Evolutionary conservation across 2,113 vertebrate genomes (phyloP), one percentile per base, ranked within the genome.

Genomic region (Dasyornis broadbenti): DNA sequence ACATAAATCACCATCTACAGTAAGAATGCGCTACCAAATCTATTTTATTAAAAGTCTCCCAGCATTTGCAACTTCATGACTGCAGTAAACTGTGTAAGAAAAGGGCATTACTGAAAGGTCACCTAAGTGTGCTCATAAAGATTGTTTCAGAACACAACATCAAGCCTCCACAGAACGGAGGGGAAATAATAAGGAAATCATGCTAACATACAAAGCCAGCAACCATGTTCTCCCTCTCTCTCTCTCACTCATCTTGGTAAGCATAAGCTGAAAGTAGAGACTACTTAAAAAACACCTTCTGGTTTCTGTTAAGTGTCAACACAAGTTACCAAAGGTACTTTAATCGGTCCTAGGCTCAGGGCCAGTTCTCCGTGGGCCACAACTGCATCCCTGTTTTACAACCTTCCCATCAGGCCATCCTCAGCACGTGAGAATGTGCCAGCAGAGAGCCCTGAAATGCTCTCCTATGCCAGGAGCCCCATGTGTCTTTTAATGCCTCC

Each of bases 1-100:
- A 77, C 93, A 95, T 94, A 91, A 98, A 94, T 97, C 80, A 94
- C 42, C 94, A 96, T 73, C 73, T 90, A 80, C 80, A 93, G 76
- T 39, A 76, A 95, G 91, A 97, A 92, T 70, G 54, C 68, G 87
- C 57, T 82, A 95, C 88, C 79, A 95, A 97, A 69, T 68, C 71
- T 54, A 45, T 95, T 96, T 96, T 92, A 95, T 69, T 92, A 92
- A 84, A 93, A 90, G 63, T 92, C 80, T 92, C 44, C 91, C 40
- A 71, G 28, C 37, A 94, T 96, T 96, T 87, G 90, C 69, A 71
- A 94, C 89, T 97, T 96, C 85, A 94, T 92, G 64, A 86, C 90
- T 96, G 71, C 93, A 76, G 37, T 81, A 82, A 96, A 64, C 13
- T n/a, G 6, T 30, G 88, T 22, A 57, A 45, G 65, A 65, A 82